Conservation (phyloP, 2,888 invertebrate species). For the Eupsilia transversa region DNA sequence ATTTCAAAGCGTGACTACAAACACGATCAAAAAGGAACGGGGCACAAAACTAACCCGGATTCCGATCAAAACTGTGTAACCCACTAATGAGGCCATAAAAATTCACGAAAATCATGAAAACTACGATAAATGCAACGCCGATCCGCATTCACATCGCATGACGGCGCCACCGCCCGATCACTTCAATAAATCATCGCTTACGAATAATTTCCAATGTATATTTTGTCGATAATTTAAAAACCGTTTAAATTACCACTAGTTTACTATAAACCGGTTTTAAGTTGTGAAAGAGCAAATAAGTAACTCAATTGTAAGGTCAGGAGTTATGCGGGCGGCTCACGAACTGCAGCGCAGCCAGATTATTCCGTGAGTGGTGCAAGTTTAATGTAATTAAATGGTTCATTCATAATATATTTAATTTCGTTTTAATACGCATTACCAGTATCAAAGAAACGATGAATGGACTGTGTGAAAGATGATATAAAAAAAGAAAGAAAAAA, state of each 20-base stretch:
- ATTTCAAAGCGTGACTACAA: constrained; percentile 38
- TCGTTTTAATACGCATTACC: no score
- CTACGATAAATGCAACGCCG: constrained; percentile 63
- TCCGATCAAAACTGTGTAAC: constrained; percentile 43
- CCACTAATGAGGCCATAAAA: constrained; percentile 64
- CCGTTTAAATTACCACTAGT: constrained; percentile 58
- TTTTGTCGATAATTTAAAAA: constrained; percentile 65
- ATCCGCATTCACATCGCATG: constrained; percentile 68
- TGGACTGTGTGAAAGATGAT: no score
- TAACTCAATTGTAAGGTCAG: constrained; percentile 81
- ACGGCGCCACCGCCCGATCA: constrained; percentile 43
- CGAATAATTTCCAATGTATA: constrained; percentile 78
- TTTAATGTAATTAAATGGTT: constrained; percentile 12
- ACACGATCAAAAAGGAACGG: constrained; percentile 29
- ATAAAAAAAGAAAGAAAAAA: no score
- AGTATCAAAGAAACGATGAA: not conserved
- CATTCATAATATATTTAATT: not conserved
- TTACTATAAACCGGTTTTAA: constrained; percentile 75
- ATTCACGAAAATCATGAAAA: constrained; percentile 59
- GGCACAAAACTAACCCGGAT: constrained; percentile 42
- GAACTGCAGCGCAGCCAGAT: constrained; percentile 68
- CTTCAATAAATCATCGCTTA: constrained; percentile 76
- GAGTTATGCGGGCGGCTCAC: constrained; percentile 81
- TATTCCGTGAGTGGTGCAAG: constrained; percentile 63
- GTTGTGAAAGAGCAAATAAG: constrained; percentile 85